Percentiles rank a stretch among this genome's conserved stretches.
phyloP scores from a whole-genome alignment of 2,113 vertebrate genomes.

The Nicator chloris region DNA sequence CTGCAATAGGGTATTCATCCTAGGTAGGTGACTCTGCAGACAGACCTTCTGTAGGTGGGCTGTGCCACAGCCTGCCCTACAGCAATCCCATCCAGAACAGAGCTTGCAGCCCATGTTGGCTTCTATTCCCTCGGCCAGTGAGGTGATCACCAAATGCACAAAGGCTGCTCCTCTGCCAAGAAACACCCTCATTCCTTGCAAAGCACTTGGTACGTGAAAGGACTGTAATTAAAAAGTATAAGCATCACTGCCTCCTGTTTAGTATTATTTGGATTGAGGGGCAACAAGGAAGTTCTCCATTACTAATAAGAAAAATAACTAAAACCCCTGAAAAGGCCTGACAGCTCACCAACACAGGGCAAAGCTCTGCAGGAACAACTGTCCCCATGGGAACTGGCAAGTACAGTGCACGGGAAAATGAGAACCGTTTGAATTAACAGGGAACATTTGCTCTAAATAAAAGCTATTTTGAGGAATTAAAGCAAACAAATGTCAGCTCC shows the following conservation, averaged over 20 bases:
- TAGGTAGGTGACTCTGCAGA: background rate
- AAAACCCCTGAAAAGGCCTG: constrained; percentile 3
- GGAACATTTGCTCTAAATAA: constrained; percentile 70
- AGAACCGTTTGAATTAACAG: constrained; percentile 54
- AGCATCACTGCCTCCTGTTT: background rate
- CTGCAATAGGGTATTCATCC: background rate
- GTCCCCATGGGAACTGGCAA: constrained; percentile 50
- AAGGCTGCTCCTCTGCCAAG: background rate
- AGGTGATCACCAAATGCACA: background rate
- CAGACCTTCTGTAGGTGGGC: background rate
- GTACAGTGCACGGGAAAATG: constrained; percentile 22
- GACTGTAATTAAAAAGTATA: background rate
- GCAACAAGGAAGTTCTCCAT: background rate
- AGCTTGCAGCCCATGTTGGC: fast-evolving
- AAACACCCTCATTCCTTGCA: background rate
- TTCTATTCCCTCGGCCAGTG: background rate
- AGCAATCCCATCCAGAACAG: background rate
- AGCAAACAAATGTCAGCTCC: constrained; percentile 65
- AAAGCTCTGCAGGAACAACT: constrained; percentile 23
- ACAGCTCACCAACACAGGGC: constrained; percentile 29
- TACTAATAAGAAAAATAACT: constrained; percentile 44
- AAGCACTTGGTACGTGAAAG: background rate
- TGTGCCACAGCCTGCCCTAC: background rate
- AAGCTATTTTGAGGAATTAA: constrained; percentile 70
- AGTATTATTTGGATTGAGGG: background rate